Evolutionary conservation across 1,140 invertebrate species (phyloP), one percentile per base, ranked within the genome.

Genomic region (Leptonema lineaticorne): DNA sequence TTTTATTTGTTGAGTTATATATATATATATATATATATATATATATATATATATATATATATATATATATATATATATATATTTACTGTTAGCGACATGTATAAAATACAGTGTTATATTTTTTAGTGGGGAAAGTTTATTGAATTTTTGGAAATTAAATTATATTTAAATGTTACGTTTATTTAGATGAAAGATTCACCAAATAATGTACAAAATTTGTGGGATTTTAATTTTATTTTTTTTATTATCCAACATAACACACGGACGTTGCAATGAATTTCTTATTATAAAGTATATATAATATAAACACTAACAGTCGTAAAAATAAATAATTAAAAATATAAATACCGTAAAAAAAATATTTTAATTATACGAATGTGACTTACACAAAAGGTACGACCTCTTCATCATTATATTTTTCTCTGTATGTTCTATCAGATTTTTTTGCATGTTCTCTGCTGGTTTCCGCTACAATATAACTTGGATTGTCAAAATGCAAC

Each of bases 401-500:
- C 60, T 72, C 71, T 27, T 72, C 71, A 22, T 69, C 60, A 14
- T 18, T 14, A 26, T 26, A 9, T 45, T 14, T 2, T 5, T 45
- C 37, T 62, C 26, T 3, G 11, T 27, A 9, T 30, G 11, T 41
- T 16, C 28, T 41, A 6, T 24, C 16, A 27, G 18, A n/a, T 62
- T 45, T 62, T 24, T 62, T 33, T 22, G 33, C n/a, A 18, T 64
- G 50, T n/a, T 72, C 67, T 33, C 41, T 53, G 27, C 67, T 63
- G 9, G 67, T 69, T 41, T 73, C 68, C 24, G 64, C 68, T n/a
- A 65, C 48, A 14, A 73, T 64, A 18, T 73, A 73, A 45, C 67
- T 73, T 8, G 71, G 71, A 62, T 73, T 73, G 28, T 73, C 71
- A 45, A 70, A 70, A 14, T 69, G 65, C 22, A 68, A 29, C 20